Percentiles rank a stretch among this genome's conserved stretches.
These are phyloP conservation scores for Odontamblyopus rebecca DNA, from an alignment of 2,797 vertebrate genomes.

Conservation along the genomic window DNA sequence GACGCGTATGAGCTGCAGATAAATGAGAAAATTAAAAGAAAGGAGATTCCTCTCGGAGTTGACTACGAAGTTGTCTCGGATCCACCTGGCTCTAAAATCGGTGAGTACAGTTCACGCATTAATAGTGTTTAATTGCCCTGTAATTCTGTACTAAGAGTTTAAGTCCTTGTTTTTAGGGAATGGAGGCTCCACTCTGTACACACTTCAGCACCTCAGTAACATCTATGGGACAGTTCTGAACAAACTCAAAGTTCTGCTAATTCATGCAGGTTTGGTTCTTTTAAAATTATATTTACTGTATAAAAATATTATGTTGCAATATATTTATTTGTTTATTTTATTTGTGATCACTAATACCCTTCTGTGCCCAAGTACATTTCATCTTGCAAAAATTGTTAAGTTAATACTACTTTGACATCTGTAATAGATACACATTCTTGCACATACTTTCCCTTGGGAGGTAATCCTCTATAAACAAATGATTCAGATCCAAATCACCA, in stretches of 20 bases:
- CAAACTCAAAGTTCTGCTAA: slow-evolving; percentile 83
- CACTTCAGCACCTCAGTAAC: slow-evolving; percentile 79
- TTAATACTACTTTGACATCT: no score
- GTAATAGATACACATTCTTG: no score
- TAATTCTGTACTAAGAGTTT: not conserved
- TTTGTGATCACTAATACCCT: not conserved
- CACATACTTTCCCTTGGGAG: no score
- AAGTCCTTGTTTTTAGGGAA: slow-evolving; percentile 80
- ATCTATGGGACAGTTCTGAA: slow-evolving; percentile 81
- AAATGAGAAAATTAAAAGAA: slow-evolving; percentile 75
- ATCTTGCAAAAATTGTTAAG: no score
- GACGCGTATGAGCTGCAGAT: slow-evolving; percentile 84
- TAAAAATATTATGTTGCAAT: no score
- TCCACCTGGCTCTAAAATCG: slow-evolving; percentile 86
- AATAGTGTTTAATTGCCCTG: not conserved
- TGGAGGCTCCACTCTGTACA: slow-evolving; percentile 90
- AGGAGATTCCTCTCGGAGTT: slow-evolving; percentile 83
- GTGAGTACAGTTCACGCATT: slow-evolving; percentile 53
- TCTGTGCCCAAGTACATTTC: no score
- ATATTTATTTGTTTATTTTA: no score
- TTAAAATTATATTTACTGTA: slow-evolving; percentile 1
- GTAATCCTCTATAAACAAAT: no score
- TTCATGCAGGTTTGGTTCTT: slow-evolving; percentile 87
- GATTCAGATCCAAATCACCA: no score
- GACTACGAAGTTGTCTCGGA: slow-evolving; percentile 86